Evolutionary conservation across 2,888 invertebrate genomes (phyloP).

Genomic region (Lithophane socia): DNA sequence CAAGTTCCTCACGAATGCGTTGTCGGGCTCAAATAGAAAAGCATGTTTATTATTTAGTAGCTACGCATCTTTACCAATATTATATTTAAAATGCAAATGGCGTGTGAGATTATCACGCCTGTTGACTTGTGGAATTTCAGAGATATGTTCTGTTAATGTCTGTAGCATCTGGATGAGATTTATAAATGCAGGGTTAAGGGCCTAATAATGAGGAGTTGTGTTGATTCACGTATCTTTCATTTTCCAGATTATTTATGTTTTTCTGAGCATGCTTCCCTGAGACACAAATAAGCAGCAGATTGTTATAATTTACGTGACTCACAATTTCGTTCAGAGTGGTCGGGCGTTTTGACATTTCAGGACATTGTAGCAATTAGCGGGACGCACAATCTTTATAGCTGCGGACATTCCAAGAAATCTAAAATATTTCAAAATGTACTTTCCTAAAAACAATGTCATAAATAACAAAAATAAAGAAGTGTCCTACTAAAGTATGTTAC

Average conservation of each 20-base stretch:
- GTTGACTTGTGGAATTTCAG: slow-evolving; percentile 39
- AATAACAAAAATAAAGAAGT: slow-evolving; percentile 24
- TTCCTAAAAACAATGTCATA: slow-evolving; percentile 17
- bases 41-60: slow-evolving; percentile 72
- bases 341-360: background rate
- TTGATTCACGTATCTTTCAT: slow-evolving; percentile 21
- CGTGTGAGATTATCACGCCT: slow-evolving; percentile 43
- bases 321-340: background rate
- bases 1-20: slow-evolving; percentile 80
- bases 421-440: background rate
- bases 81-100: slow-evolving; percentile 63
- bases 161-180: slow-evolving; percentile 30
- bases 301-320: slow-evolving; percentile 7
- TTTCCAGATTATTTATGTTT: slow-evolving; percentile 1
- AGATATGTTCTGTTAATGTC: slow-evolving; percentile 11
- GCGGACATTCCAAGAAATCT: background rate
- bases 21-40: slow-evolving; percentile 70
- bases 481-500: slow-evolving; percentile 2
- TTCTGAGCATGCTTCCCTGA: slow-evolving; percentile 1
- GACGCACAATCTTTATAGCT: background rate
- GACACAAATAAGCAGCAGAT: slow-evolving; percentile 3
- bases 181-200: slow-evolving; percentile 30
- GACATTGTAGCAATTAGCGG: background rate
- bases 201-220: slow-evolving; percentile 19
- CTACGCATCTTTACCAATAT: slow-evolving; percentile 68